phyloP scores from a whole-genome alignment of 2,888 invertebrate genomes.

The Meiosimyza platycephala region DNA sequence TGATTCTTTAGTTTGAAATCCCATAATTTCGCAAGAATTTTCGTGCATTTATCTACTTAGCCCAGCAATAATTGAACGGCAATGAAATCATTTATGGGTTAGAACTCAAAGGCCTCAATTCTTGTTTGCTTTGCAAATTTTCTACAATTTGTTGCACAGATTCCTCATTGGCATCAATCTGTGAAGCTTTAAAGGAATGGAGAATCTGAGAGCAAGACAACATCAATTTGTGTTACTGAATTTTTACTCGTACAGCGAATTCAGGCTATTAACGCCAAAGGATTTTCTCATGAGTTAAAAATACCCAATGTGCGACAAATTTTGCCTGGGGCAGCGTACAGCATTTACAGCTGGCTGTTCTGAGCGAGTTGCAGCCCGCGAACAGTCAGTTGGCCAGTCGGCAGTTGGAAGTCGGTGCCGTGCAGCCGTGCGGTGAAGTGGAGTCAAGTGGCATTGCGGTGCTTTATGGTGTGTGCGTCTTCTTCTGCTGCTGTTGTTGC shows the following conservation, averaged over 20 bases:
- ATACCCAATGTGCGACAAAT: conserved; percentile 55
- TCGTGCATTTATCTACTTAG: too few species aligned
- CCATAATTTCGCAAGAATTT: too few species aligned
- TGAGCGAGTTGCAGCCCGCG: conserved; percentile 2
- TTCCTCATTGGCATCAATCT: conserved; percentile 16
- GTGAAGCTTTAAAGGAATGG: not conserved
- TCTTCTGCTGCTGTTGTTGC: not conserved
- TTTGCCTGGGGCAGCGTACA: conserved; percentile 48
- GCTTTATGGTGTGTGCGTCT: conserved; percentile 27
- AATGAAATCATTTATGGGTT: too few species aligned
- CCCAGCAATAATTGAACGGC: too few species aligned
- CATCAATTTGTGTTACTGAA: conserved; percentile 24
- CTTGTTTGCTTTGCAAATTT: too few species aligned
- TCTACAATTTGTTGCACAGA: not conserved
- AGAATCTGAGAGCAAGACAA: not conserved
- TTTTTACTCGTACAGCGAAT: conserved; percentile 51
- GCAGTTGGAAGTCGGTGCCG: conserved; percentile 4
- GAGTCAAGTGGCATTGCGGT: not conserved
- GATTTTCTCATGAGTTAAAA: conserved; percentile 66
- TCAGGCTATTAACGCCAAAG: conserved; percentile 66
- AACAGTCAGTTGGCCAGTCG: not conserved
- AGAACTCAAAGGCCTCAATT: too few species aligned
- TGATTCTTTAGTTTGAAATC: too few species aligned
- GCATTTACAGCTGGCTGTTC: conserved; percentile 42
- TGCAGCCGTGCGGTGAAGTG: conserved; percentile 9